These are phyloP conservation scores for Gymnothorax javanicus DNA, from an alignment of 2,797 vertebrate species.

Conservation along the genomic window DNA sequence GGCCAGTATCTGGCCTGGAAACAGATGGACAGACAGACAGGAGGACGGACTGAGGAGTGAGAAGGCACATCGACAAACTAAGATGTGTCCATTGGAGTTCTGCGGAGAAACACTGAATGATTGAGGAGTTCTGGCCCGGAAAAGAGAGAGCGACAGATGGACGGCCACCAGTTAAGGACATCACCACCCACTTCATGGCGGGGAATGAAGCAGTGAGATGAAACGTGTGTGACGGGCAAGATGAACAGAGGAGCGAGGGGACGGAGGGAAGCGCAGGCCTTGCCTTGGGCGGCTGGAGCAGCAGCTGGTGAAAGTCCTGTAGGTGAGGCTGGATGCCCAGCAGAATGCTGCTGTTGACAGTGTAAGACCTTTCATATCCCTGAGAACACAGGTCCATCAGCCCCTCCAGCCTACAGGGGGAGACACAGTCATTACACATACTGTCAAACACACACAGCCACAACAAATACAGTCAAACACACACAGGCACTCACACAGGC, in stretches of 20 bases:
- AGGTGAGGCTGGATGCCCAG: conserved; percentile 89
- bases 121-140: background rate
- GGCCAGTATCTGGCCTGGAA: too few relatives aligned
- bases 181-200: too few relatives aligned
- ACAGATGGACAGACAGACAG: too few relatives aligned
- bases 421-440: conserved; percentile 16
- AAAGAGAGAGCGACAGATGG: background rate
- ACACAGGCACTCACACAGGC: too few relatives aligned
- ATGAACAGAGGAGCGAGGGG: too few relatives aligned
- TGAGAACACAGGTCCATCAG: conserved; percentile 95
- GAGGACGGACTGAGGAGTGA: too few relatives aligned
- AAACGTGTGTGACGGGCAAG: background rate
- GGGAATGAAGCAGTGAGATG: background rate
- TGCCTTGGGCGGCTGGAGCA: conserved; percentile 94
- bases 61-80: too few relatives aligned
- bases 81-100: too few relatives aligned
- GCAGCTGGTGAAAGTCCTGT: conserved; percentile 95
- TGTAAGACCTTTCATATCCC: conserved; percentile 90
- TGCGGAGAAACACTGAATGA: too few relatives aligned
- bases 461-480: too few relatives aligned
- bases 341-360: conserved; percentile 90
- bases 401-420: conserved; percentile 83
- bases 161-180: too few relatives aligned
- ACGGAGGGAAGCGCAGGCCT: background rate
- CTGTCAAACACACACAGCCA: background rate